phyloP scores from a whole-genome alignment of 2,113 vertebrate species.

The Archocentrus centrarchus region DNA sequence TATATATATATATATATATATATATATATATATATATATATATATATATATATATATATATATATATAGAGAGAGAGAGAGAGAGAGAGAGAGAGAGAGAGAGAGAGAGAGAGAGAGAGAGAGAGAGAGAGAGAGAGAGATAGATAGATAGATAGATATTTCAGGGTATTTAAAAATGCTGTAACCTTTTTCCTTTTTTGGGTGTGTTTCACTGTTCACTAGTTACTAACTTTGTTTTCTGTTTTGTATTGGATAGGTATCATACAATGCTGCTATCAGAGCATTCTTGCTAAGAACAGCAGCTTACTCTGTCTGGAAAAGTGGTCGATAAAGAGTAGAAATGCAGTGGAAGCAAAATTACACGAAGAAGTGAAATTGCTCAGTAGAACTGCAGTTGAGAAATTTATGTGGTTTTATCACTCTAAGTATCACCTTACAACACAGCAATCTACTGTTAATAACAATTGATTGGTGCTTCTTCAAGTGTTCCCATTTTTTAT shows the following conservation, averaged over 20 bases:
- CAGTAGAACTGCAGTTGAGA: neutral
- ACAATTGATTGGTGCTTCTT: neutral
- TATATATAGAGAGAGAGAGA: too few relatives aligned
- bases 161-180: neutral
- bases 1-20: too few relatives aligned
- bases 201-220: neutral
- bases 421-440: neutral
- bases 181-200: neutral
- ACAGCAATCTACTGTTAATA: neutral
- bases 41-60: too few relatives aligned
- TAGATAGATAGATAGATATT: too few relatives aligned
- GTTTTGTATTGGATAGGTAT: neutral
- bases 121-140: too few relatives aligned
- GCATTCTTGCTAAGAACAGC: neutral
- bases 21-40: too few relatives aligned
- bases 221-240: neutral
- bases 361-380: neutral
- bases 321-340: neutral
- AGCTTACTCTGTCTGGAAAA: neutral
- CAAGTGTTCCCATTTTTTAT: neutral
- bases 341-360: slow-evolving; percentile 3
- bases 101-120: too few relatives aligned
- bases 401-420: neutral
- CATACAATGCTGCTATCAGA: neutral
- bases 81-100: too few relatives aligned